These are phyloP conservation scores for Columba janthina DNA, from an alignment of 2,113 vertebrate genomes.

Conservation along the genomic window DNA sequence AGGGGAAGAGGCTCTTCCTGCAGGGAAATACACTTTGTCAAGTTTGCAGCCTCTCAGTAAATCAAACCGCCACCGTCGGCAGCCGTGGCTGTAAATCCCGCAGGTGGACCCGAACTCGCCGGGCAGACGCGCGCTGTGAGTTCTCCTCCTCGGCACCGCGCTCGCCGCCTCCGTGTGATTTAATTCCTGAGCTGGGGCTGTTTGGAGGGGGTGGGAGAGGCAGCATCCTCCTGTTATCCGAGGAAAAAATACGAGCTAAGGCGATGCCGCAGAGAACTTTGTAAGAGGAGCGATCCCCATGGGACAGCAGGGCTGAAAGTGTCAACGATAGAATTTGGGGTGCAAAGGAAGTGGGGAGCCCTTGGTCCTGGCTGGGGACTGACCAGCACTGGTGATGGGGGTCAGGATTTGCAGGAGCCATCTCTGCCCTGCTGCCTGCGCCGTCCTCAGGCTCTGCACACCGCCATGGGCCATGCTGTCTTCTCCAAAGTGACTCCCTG, in stretches of 20 bases:
- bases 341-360: neutral
- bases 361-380: neutral
- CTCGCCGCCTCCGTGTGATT: neutral
- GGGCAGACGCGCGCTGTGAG: neutral
- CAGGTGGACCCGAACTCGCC: neutral
- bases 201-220: neutral
- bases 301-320: neutral
- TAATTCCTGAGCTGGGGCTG: neutral
- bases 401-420: neutral
- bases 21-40: neutral
- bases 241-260: neutral
- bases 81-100: neutral
- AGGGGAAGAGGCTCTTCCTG: neutral
- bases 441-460: fast-evolving
- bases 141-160: neutral
- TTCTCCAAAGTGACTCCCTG: neutral
- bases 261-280: neutral
- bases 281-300: fast-evolving
- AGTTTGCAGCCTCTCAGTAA: neutral
- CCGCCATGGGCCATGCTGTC: fast-evolving
- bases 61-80: neutral
- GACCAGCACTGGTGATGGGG: no score
- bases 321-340: fast-evolving
- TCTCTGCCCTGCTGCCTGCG: fast-evolving
- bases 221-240: fast-evolving